Conservation (phyloP, 2,113 vertebrate species). For the Hemiscyllium ocellatum region DNA sequence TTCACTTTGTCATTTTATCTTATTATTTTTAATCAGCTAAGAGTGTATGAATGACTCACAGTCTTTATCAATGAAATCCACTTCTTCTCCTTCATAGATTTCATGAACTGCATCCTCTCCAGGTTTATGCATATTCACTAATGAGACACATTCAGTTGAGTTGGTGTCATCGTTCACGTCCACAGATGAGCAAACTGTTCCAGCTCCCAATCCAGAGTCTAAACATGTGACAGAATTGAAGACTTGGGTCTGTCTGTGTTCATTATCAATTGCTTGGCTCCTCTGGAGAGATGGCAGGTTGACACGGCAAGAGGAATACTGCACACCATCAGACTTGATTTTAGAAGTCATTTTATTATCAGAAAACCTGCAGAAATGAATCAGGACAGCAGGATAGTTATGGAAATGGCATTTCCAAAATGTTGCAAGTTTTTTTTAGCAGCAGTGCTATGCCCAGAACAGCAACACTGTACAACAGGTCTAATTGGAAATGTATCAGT, state of each 20-base stretch:
- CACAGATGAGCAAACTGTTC: not conserved
- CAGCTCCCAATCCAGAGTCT: not conserved
- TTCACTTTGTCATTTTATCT: not conserved
- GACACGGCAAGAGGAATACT: not conserved
- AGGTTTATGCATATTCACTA: not conserved
- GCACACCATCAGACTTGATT: not conserved
- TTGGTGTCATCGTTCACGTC: not conserved
- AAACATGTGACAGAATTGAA: not conserved
- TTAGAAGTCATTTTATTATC: not conserved
- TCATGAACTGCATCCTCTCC: not conserved
- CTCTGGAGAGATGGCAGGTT: not conserved
- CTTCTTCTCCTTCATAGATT: not conserved
- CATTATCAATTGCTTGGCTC: not conserved
- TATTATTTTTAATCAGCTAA: too few relatives aligned
- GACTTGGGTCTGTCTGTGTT: not conserved
- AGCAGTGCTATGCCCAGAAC: not conserved
- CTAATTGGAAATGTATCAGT: not conserved
- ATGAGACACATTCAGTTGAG: not conserved
- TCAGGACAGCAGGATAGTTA: not conserved
- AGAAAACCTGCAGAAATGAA: not conserved
- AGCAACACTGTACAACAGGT: not conserved
- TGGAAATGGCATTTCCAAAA: not conserved
- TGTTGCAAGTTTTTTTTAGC: too few relatives aligned
- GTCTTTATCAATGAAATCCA: not conserved
- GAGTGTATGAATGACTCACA: not conserved